Conservation (phyloP, 2,888 invertebrate species). For the Dermolepida albohirtum region DNA sequence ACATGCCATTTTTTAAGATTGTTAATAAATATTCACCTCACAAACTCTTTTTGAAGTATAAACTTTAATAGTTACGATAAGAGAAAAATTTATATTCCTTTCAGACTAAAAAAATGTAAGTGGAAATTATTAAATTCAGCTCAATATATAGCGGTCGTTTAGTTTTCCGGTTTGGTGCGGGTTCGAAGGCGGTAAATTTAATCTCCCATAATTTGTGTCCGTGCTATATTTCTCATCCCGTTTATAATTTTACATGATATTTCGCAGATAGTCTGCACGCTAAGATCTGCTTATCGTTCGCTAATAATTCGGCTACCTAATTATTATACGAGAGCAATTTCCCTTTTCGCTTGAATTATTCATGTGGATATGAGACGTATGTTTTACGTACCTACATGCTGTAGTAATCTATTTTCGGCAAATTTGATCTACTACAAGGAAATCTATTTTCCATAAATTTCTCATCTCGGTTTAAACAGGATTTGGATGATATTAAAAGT, state of each 20-base stretch:
- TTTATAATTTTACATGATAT: slow-evolving; percentile 45
- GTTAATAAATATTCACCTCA: slow-evolving; percentile 27
- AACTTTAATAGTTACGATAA: slow-evolving; percentile 30
- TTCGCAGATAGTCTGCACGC: slow-evolving; percentile 43
- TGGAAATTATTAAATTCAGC: slow-evolving; percentile 45
- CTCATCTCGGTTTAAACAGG: no score
- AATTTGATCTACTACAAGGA: no score
- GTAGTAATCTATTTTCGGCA: no score
- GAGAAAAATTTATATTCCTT: slow-evolving; percentile 37
- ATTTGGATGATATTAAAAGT: no score
- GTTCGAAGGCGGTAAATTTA: slow-evolving; percentile 39
- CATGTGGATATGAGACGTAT: slow-evolving; percentile 17
- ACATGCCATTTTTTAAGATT: not conserved
- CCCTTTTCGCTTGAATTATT: slow-evolving; percentile 35
- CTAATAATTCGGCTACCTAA: slow-evolving; percentile 36
- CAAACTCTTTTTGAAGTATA: slow-evolving; percentile 7
- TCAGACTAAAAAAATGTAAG: slow-evolving; percentile 36
- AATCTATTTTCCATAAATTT: no score
- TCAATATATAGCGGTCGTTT: slow-evolving; percentile 44
- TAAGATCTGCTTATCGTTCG: slow-evolving; percentile 38
- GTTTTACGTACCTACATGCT: not conserved
- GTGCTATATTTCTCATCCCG: slow-evolving; percentile 40
- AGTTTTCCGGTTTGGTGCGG: slow-evolving; percentile 39
- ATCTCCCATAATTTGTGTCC: slow-evolving; percentile 43
- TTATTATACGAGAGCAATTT: slow-evolving; percentile 36